Percentiles rank a stretch among this genome's conserved stretches.
Evolutionary conservation across 2,113 vertebrate genomes (phyloP).

Genomic region (Hyla sarda): DNA sequence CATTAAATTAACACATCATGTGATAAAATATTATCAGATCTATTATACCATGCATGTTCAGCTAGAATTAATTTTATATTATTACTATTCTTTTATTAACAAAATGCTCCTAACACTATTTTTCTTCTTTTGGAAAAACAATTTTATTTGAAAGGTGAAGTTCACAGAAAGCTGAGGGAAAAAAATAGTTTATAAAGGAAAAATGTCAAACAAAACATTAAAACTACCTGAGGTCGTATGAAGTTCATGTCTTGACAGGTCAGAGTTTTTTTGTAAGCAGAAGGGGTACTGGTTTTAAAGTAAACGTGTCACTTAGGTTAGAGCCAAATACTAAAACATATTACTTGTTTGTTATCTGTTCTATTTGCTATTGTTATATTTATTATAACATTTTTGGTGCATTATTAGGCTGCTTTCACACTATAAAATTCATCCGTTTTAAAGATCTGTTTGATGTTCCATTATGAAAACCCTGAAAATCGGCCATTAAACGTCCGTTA

Average conservation of each 20-base stretch:
- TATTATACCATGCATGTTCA: conserved; percentile 86
- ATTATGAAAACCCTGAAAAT: too few relatives aligned
- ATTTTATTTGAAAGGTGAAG: neutral
- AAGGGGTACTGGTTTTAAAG: too few relatives aligned
- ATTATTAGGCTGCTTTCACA: too few relatives aligned
- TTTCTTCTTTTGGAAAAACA: neutral
- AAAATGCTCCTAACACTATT: conserved; percentile 74
- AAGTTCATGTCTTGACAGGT: neutral
- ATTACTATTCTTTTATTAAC: conserved; percentile 87
- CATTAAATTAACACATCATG: conserved; percentile 88
- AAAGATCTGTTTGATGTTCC: too few relatives aligned
- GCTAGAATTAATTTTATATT: conserved; percentile 88
- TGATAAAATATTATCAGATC: conserved; percentile 86
- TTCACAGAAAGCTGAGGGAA: neutral
- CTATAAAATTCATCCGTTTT: too few relatives aligned
- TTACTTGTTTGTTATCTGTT: too few relatives aligned
- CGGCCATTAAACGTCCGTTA: too few relatives aligned
- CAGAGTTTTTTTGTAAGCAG: neutral
- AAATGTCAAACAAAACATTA: neutral
- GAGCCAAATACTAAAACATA: too few relatives aligned
- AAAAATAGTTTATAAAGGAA: neutral
- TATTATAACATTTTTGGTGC: too few relatives aligned
- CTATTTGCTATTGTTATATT: too few relatives aligned
- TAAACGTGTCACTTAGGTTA: too few relatives aligned
- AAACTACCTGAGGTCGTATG: neutral